Evolutionary conservation across 2,113 vertebrate species (phyloP).

Genomic region (Alectura lathami): DNA sequence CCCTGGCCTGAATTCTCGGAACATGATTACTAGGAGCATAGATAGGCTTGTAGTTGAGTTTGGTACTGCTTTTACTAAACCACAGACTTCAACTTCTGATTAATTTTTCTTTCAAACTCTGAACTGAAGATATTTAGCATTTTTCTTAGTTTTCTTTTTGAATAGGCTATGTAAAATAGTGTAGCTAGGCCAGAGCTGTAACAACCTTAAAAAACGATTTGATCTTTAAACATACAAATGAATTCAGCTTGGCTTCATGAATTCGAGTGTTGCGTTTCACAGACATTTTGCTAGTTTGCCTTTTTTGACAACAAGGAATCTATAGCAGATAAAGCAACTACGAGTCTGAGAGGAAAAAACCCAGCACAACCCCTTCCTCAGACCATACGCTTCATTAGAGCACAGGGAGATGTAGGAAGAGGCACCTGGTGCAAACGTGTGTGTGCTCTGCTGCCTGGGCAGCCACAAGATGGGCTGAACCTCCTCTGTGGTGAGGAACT

Average conservation of each 20-base stretch:
- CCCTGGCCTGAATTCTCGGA: neutral
- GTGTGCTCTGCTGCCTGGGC: neutral
- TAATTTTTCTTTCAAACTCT: neutral
- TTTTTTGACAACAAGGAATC: neutral
- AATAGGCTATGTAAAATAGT: neutral
- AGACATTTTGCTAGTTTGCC: neutral
- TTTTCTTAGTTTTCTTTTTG: neutral
- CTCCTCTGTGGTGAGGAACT: neutral
- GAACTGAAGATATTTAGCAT: neutral
- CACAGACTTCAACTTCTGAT: neutral
- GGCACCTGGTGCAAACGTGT: neutral
- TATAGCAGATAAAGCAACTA: neutral
- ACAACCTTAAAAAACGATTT: neutral
- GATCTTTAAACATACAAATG: neutral
- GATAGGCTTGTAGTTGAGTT: neutral
- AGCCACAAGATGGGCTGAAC: neutral
- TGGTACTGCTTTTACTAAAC: neutral
- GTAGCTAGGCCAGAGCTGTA: neutral
- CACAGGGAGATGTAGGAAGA: fast-evolving
- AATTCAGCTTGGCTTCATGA: neutral
- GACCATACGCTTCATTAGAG: neutral
- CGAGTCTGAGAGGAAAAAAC: neutral
- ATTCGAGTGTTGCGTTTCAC: neutral
- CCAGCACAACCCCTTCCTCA: neutral
- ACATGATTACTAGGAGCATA: neutral